Evolutionary conservation across 2,113 vertebrate genomes (phyloP).

Genomic region (Eupsittula cactorum): DNA sequence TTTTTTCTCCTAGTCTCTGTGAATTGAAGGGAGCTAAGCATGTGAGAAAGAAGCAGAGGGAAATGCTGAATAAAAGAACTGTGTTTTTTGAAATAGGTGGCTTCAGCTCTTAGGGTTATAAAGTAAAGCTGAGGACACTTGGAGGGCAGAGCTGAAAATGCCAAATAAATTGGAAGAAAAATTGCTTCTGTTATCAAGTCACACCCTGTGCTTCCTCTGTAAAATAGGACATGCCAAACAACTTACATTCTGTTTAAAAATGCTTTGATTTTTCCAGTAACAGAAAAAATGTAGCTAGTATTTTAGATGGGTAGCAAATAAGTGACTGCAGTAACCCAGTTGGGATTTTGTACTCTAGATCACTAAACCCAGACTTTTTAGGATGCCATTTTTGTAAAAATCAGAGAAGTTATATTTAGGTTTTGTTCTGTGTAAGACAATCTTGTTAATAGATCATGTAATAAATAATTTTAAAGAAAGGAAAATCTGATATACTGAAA

Average conservation of each 20-base stretch:
- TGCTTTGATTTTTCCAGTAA: not conserved
- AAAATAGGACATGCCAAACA: not conserved
- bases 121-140: not conserved
- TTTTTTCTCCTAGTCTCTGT: not conserved
- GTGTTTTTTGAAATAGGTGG: not conserved
- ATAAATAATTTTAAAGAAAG: not conserved
- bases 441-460: not conserved
- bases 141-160: not conserved
- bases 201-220: not conserved
- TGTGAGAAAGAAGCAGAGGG: not conserved
- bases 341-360: not conserved
- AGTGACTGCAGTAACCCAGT: not conserved
- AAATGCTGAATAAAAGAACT: not conserved
- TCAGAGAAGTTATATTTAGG: not conserved
- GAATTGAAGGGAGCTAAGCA: not conserved
- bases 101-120: not conserved
- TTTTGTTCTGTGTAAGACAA: not conserved
- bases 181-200: not conserved
- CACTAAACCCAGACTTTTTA: not conserved
- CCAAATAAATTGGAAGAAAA: not conserved
- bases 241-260: not conserved
- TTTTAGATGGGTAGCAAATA: not conserved
- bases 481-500: not conserved
- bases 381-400: not conserved
- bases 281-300: not conserved